Conservation (phyloP, 2,113 vertebrate species). For the Sorex fumeus region DNA sequence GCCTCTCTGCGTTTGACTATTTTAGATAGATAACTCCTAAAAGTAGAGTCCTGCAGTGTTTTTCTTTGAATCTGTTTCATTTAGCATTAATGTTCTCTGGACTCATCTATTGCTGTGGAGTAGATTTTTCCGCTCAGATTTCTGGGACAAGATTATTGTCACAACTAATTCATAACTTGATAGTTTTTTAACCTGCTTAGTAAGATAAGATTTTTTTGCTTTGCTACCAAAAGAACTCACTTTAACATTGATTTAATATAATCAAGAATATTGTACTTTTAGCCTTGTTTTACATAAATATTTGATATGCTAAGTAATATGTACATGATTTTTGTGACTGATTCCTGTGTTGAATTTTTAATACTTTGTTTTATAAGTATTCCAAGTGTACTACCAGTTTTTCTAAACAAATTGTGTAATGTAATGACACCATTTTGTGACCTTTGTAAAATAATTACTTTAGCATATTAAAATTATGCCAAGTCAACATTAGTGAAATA, state of each 20-base stretch:
- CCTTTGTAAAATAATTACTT: neutral
- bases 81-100: neutral
- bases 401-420: neutral
- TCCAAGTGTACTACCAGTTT: constrained; percentile 23
- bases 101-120: neutral
- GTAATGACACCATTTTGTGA: neutral
- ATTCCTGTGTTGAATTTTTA: neutral
- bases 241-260: neutral
- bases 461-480: neutral
- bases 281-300: constrained; percentile 42
- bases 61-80: neutral
- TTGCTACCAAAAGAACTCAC: neutral
- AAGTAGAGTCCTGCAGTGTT: neutral
- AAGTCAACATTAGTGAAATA: neutral
- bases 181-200: neutral
- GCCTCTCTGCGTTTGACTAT: neutral
- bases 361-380: constrained; percentile 21
- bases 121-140: neutral
- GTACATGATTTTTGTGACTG: constrained; percentile 1
- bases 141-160: neutral
- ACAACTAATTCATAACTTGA: neutral
- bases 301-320: constrained; percentile 46
- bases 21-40: neutral
- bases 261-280: no score
- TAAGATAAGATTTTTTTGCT: neutral